Evolutionary conservation across 2,797 vertebrate genomes (phyloP).

Genomic region (Margarornis squamiger): DNA sequence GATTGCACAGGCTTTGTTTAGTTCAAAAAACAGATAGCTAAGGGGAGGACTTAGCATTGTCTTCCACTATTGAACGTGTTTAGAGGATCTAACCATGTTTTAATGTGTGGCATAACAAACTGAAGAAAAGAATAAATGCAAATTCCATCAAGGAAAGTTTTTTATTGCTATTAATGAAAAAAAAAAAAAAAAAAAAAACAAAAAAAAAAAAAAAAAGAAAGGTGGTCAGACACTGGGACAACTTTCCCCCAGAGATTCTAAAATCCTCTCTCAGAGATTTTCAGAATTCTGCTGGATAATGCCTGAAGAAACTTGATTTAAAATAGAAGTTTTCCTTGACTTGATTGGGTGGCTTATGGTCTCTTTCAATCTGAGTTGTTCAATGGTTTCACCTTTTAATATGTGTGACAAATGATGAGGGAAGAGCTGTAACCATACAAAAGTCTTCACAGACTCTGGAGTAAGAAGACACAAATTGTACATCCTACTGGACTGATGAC

Average conservation of each 20-base stretch:
- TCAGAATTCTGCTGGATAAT: background rate
- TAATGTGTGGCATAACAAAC: background rate
- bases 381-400: background rate
- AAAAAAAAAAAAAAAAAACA: no score
- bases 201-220: background rate
- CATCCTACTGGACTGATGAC: background rate
- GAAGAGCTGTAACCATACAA: background rate
- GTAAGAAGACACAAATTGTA: background rate
- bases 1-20: background rate
- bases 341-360: background rate
- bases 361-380: background rate
- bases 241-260: background rate
- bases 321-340: background rate
- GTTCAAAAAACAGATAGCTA: background rate
- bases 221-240: background rate
- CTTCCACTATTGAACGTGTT: background rate
- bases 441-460: background rate
- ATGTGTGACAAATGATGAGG: background rate
- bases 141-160: background rate
- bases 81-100: background rate
- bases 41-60: background rate
- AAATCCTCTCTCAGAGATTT: background rate
- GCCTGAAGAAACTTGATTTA: background rate
- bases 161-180: background rate
- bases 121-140: background rate